Conservation (phyloP, 2,888 invertebrate genomes). For the Labia minor region DNA sequence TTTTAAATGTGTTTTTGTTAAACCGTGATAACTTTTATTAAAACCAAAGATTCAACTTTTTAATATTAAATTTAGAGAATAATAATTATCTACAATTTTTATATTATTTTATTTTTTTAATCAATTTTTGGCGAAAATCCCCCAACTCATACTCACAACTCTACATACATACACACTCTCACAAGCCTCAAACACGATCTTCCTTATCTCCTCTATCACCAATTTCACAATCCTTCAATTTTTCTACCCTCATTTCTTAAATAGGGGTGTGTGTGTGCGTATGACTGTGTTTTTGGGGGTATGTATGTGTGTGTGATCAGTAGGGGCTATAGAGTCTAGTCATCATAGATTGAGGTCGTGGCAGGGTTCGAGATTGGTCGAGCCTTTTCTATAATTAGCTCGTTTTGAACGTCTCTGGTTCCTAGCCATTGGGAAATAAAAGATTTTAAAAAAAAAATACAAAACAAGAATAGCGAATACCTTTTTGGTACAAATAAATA, state of each 20-base stretch:
- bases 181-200: not conserved
- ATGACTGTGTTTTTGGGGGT: slow-evolving; percentile 13
- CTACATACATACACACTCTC: slow-evolving; percentile 2
- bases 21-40: not conserved
- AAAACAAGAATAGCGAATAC: slow-evolving; percentile 25
- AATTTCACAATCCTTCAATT: not conserved
- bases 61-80: not conserved
- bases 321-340: slow-evolving; percentile 13
- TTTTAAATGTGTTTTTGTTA: not conserved
- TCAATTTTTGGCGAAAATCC: not conserved
- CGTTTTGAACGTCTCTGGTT: slow-evolving; percentile 25
- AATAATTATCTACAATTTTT: too few relatives aligned
- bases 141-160: not conserved
- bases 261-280: slow-evolving; percentile 5
- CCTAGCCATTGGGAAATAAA: slow-evolving; percentile 26
- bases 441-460: slow-evolving; percentile 21
- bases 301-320: not conserved
- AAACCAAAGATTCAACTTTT: not conserved
- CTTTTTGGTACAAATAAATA: slow-evolving; percentile 29
- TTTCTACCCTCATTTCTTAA: not conserved
- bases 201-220: not conserved
- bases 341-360: slow-evolving; percentile 14
- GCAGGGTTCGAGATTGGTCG: not conserved
- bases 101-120: not conserved
- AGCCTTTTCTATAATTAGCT: slow-evolving; percentile 7